Base-by-base conservation (phyloP, 2,113 vertebrate genomes). In the Castor canadensis region DNA sequence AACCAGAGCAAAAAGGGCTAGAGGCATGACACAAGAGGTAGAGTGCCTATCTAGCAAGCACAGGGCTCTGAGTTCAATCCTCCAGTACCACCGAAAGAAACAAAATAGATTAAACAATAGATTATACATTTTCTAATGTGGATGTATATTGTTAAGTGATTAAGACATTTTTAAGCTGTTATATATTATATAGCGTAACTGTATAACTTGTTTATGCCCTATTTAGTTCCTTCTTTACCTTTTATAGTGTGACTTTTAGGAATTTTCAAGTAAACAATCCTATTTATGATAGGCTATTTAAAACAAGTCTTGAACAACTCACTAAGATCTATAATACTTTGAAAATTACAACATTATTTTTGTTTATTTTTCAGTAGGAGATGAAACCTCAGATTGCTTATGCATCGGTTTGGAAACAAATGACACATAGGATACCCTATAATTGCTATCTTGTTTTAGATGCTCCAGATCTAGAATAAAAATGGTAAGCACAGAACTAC, bases 301-400 rank as follows among this genome's bases (percentile, higher is more conserved):
- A 79, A 69, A 79, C 82, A 79, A 76, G 40, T 87, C 73, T 60
- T 71, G 22, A 82, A 9, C 87, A 79, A 58, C 43, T 94, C 38
- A 92, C 4, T 58, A 56, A 62, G 60, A 77, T 16, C 5, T 20
- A 24, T 45, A 47, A 26, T 95, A 30, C 38, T 94, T 71, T 66
- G 56, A 73, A 87, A 54, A 96, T 69, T 79, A 40, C 40, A 88
- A 13, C 10, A 90, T 67, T 22, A 72, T 72, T 84, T 69, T 79
- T 92, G 12, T 77, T 87, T 95, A 66, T 72, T 96, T 97, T 96
- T 80, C 92, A 92, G 87, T 56, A 69, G 75, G 64, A 93, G 71
- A 77, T 69, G 81, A 89, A 90, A 62, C 35, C 52, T 92, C 66
- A 75, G 82, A 64, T 93, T 3, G 4, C 26, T 75, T 83, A 60